Base-by-base conservation (phyloP, 64 coral and sea anemone species). In the Montipora capricornis region DNA sequence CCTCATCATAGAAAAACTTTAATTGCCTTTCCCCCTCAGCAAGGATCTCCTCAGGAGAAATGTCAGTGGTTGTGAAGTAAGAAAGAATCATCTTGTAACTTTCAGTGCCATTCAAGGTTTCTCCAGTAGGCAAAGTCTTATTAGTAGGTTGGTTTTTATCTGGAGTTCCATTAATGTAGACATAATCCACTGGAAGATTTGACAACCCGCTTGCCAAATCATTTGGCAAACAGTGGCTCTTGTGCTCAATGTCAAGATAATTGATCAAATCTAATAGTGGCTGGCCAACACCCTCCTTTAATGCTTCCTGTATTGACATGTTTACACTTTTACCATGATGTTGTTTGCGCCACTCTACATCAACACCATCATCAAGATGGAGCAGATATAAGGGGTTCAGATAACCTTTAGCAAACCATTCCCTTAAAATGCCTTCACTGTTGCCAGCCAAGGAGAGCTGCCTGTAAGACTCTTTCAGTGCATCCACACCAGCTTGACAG, bases 31-130 rank as follows among this genome's bases (percentile, higher is more conserved):
- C 80, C 49, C 96, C 96, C 86, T 95, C 94, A 24, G 85, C 74
- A 48, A 87, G 93, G 46, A 98, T 95, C 73, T 98, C 13, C 53
- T 67, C 71, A 86, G 96, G 87, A 20, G 94, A 90, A 73, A 98
- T 92, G 60, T 98, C 91, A 74, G 96, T 98, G 2, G 93, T 98
- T 20, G 96, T 98, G 58, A 98, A 98, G 47, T 93, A 98, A 3
- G 96, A 93, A 15, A 98, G 81, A 19, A 98, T 95, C 84, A 87
- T 73, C 44, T 77, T 75, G 87, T 98, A 98, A 1, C 90, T 82
- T 53, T 98, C 81, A 6, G 69, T 93, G 10, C 96, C 96, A 82
- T 98, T 93, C 55, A 98, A 44, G 4, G 51, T 11, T 79, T 98
- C 93, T 45, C 96, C 96, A 58, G 93, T 95, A 52, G 93, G 96